Percentiles rank a stretch among this genome's conserved stretches.
These are phyloP conservation scores for Bicyclus anynana DNA, from an alignment of 1,140 invertebrate species.

Conservation along the genomic window DNA sequence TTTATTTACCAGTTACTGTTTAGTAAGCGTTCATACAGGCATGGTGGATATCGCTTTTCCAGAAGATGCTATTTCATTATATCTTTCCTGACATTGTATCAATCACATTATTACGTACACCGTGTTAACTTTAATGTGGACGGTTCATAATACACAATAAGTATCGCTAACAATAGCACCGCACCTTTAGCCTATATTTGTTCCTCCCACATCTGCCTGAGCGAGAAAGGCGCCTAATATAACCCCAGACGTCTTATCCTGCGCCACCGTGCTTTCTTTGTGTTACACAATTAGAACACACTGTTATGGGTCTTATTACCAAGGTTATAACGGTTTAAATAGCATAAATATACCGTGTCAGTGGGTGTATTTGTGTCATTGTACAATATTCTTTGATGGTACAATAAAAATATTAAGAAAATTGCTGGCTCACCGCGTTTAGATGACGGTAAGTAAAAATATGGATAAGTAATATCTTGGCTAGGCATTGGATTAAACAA, in stretches of 20 bases:
- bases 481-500: too few relatives aligned
- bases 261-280: conserved; percentile 11
- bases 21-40: too few relatives aligned
- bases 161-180: background rate
- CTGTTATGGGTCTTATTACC: background rate
- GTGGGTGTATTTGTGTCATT: background rate
- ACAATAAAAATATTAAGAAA: background rate
- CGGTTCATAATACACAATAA: background rate
- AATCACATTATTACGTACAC: too few relatives aligned
- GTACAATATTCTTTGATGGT: background rate
- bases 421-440: background rate
- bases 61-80: too few relatives aligned
- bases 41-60: too few relatives aligned
- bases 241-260: conserved; percentile 25
- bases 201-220: conserved; percentile 21
- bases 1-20: too few relatives aligned
- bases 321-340: background rate
- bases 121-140: too few relatives aligned
- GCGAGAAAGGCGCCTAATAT: conserved; percentile 28
- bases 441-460: background rate
- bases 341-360: background rate
- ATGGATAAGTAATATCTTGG: too few relatives aligned
- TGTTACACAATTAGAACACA: background rate
- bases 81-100: too few relatives aligned
- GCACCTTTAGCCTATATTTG: conserved; percentile 15